Conservation (phyloP, 2,797 vertebrate genomes). For the Takifugu rubripes region DNA sequence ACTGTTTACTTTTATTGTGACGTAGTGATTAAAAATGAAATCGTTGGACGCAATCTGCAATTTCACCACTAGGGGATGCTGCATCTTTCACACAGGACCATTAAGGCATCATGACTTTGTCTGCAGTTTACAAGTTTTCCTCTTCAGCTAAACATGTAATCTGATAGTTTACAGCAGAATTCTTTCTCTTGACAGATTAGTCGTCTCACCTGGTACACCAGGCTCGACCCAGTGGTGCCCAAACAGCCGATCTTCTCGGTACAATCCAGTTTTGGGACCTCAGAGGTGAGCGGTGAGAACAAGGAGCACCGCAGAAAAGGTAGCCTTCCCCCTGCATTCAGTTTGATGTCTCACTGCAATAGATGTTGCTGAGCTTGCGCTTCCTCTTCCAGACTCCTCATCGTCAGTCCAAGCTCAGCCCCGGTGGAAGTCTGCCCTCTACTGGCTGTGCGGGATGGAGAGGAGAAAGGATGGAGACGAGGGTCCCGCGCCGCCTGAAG, state of each 20-base stretch:
- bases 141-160: too few species aligned
- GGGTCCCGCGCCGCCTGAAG: neutral
- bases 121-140: too few species aligned
- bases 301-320: conserved; percentile 37
- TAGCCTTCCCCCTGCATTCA: conserved; percentile 21
- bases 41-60: too few species aligned
- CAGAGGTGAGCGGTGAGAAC: conserved; percentile 13
- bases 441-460: conserved; percentile 94
- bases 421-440: conserved; percentile 56
- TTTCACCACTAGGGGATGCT: too few species aligned
- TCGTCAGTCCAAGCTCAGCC: conserved; percentile 61
- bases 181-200: conserved; percentile 71
- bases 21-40: neutral
- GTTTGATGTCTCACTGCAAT: conserved; percentile 8
- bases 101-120: too few species aligned
- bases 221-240: conserved; percentile 68
- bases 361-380: neutral
- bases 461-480: conserved; percentile 19
- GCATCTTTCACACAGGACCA: too few species aligned
- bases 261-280: conserved; percentile 16
- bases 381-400: conserved; percentile 40
- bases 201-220: conserved; percentile 91
- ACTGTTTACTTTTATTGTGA: too few species aligned
- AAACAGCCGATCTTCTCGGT: conserved; percentile 49
- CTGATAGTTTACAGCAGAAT: too few species aligned